Conservation (phyloP, 2,113 vertebrate species). For the Elachura formosa region DNA sequence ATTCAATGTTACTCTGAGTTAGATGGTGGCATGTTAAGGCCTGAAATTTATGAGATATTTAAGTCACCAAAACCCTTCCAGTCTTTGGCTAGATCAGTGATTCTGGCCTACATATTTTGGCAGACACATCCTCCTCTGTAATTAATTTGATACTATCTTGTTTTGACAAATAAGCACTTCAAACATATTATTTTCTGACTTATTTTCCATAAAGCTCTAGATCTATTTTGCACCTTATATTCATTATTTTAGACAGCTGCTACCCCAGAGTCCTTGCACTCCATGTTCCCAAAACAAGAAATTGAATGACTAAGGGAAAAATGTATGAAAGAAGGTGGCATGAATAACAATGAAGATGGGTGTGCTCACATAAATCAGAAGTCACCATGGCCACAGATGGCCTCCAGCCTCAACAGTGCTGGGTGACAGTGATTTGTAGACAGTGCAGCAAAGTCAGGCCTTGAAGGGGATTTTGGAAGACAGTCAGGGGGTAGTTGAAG, state of each 20-base stretch:
- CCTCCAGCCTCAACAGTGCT: not conserved
- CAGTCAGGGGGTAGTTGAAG: not conserved
- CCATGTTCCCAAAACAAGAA: not conserved
- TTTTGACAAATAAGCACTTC: not conserved
- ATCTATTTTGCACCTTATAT: not conserved
- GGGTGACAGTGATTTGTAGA: conserved; percentile 29
- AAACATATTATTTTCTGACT: not conserved
- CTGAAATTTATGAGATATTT: not conserved
- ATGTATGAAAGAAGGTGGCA: not conserved
- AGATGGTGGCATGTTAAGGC: not conserved
- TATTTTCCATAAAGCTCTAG: not conserved
- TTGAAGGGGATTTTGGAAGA: not conserved
- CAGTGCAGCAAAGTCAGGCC: not conserved
- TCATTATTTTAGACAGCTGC: not conserved
- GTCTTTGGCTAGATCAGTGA: not conserved
- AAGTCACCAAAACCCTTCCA: not conserved
- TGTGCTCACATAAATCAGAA: conserved; percentile 31
- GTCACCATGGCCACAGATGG: conserved; percentile 24
- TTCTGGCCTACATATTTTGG: not conserved
- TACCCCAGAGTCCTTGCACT: not conserved
- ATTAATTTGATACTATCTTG: not conserved
- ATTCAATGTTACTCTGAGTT: not conserved
- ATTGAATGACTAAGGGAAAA: conserved; percentile 8
- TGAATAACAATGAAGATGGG: conserved; percentile 16
- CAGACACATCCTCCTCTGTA: not conserved